Conservation (phyloP, 2,888 invertebrate genomes). For the Pocota personata region DNA sequence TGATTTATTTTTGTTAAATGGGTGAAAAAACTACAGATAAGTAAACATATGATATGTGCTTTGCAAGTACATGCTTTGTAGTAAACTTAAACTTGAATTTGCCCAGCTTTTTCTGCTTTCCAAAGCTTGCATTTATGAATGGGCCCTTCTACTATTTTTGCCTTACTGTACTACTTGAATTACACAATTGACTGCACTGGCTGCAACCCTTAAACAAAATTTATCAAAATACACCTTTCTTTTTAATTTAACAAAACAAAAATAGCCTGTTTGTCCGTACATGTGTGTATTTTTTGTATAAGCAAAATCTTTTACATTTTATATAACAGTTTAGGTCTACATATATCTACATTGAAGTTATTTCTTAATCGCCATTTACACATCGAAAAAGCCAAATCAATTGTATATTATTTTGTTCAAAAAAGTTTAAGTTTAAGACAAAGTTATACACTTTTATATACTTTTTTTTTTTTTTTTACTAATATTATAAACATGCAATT, state of each 20-base stretch:
- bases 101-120: too few species aligned
- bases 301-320: conserved; percentile 25
- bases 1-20: too few species aligned
- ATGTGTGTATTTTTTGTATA: conserved; percentile 24
- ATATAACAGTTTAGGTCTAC: conserved; percentile 6
- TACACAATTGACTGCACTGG: too few species aligned
- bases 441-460: neutral
- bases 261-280: neutral
- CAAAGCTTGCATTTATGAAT: too few species aligned
- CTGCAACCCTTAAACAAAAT: too few species aligned
- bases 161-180: too few species aligned
- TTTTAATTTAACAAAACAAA: neutral
- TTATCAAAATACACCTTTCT: too few species aligned
- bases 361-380: neutral
- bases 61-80: too few species aligned
- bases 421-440: neutral
- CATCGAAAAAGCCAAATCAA: neutral
- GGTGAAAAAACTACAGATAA: too few species aligned
- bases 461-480: neutral
- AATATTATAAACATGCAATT: conserved; percentile 34
- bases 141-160: too few species aligned
- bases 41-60: too few species aligned
- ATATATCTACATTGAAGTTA: conserved; percentile 13
- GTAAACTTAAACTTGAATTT: too few species aligned
- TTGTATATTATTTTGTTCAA: conserved; percentile 1